These are phyloP conservation scores for Lasioglossum leucozonium DNA, from an alignment of 2,888 invertebrate species.

Conservation along the genomic window DNA sequence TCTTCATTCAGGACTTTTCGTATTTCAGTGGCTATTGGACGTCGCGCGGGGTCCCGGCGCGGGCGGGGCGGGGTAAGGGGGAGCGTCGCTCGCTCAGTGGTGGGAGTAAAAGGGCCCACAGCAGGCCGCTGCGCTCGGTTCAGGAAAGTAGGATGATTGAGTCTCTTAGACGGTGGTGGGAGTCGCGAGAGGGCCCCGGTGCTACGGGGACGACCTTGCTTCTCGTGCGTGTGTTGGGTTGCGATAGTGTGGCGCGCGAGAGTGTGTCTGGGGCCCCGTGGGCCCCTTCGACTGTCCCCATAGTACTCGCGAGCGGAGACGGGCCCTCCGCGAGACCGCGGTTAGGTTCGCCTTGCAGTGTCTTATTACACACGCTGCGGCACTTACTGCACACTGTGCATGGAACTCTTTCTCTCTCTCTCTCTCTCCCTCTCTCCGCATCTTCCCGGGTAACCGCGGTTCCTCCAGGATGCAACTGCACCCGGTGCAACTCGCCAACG, in stretches of 20 bases:
- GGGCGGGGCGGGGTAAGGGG: not conserved
- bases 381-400: conserved; percentile 65
- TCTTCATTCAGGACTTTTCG: conserved; percentile 47
- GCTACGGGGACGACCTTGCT: conserved; percentile 69
- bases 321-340: conserved; percentile 59
- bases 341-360: conserved; percentile 67
- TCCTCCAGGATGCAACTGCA: conserved; percentile 17
- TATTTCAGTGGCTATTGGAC: conserved; percentile 29
- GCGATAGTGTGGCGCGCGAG: conserved; percentile 22
- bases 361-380: conserved; percentile 75
- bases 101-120: conserved; percentile 45
- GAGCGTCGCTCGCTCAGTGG: conserved; percentile 6
- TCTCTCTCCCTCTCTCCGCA: not conserved
- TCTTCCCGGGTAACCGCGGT: conserved; percentile 24
- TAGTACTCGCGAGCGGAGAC: conserved; percentile 56
- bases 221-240: conserved; percentile 21
- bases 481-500: conserved; percentile 20
- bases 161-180: conserved; percentile 50
- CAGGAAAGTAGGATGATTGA: conserved; percentile 67
- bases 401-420: conserved; percentile 18
- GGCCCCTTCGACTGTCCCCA: conserved; percentile 65
- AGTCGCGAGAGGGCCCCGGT: conserved; percentile 52
- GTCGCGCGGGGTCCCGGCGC: not conserved
- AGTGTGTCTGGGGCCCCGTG: conserved; percentile 47
- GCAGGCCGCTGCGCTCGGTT: conserved; percentile 22